phyloP scores from a whole-genome alignment of 1,140 invertebrate species.

The Phymastichus coffea region DNA sequence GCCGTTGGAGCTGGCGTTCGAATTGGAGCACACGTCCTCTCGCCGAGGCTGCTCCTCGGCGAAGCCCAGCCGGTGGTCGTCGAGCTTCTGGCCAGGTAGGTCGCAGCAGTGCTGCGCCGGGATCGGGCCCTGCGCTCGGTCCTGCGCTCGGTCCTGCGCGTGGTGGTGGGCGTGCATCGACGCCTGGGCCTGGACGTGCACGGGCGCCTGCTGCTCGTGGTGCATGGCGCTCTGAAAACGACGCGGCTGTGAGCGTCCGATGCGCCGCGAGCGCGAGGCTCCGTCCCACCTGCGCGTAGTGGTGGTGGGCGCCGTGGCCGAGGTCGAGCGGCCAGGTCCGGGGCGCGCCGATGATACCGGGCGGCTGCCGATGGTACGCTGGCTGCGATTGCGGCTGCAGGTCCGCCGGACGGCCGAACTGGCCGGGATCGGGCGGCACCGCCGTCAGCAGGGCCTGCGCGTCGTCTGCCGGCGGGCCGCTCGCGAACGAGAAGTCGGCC shows the following conservation, averaged over 20 bases:
- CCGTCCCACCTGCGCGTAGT: conserved; percentile 7
- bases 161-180: conserved; percentile 30
- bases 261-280: neutral
- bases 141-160: conserved; percentile 2
- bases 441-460: too few relatives aligned
- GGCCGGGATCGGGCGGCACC: conserved; percentile 33
- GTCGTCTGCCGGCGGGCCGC: conserved; percentile 19
- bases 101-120: too few relatives aligned
- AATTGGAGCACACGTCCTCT: conserved; percentile 39
- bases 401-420: conserved; percentile 27
- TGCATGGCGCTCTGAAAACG: conserved; percentile 33
- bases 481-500: conserved; percentile 26
- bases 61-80: too few relatives aligned
- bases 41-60: neutral
- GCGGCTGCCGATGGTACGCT: conserved; percentile 46
- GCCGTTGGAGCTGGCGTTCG: conserved; percentile 36
- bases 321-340: conserved; percentile 54
- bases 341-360: conserved; percentile 41
- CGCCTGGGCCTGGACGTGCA: conserved; percentile 31
- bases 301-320: conserved; percentile 48
- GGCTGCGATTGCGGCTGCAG: conserved; percentile 41
- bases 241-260: conserved; percentile 15
- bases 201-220: conserved; percentile 33
- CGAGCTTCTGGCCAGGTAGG: too few relatives aligned
- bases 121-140: too few relatives aligned